Percentiles rank a stretch among this genome's conserved stretches.
phyloP scores from a whole-genome alignment of 2,888 invertebrate genomes.

The Eristalis arbustorum region DNA sequence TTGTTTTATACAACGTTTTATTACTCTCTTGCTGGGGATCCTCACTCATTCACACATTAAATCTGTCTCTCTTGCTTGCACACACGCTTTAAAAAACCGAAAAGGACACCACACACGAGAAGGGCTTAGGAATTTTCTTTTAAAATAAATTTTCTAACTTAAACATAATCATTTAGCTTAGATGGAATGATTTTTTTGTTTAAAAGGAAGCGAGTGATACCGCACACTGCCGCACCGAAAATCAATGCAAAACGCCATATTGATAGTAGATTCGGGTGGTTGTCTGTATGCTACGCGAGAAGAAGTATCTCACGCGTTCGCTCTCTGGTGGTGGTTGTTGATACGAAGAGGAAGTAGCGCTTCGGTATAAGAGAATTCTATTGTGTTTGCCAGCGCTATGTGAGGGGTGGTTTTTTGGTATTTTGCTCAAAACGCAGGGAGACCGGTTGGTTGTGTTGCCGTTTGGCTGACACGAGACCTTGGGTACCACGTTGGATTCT shows the following conservation, averaged over 20 bases:
- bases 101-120: background rate
- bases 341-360: slow-evolving; percentile 42
- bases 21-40: background rate
- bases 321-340: slow-evolving; percentile 18
- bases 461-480: background rate
- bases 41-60: background rate
- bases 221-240: slow-evolving; percentile 72
- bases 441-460: slow-evolving; percentile 37
- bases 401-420: slow-evolving; percentile 26
- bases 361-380: slow-evolving; percentile 53
- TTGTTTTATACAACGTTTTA: background rate
- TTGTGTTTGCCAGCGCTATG: slow-evolving; percentile 18
- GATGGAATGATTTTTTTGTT: slow-evolving; percentile 43
- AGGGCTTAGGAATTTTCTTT: background rate
- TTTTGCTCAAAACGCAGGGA: background rate
- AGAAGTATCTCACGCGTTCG: slow-evolving; percentile 32
- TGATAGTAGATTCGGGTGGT: slow-evolving; percentile 66
- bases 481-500: background rate
- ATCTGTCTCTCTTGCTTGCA: background rate
- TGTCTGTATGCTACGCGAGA: slow-evolving; percentile 55
- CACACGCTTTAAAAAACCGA: background rate
- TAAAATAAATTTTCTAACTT: slow-evolving; percentile 19
- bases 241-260: slow-evolving; percentile 73
- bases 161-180: slow-evolving; percentile 21
- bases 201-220: slow-evolving; percentile 48